Base-by-base conservation (phyloP, 2,888 invertebrate genomes). In the Agriopis aurantiaria region DNA sequence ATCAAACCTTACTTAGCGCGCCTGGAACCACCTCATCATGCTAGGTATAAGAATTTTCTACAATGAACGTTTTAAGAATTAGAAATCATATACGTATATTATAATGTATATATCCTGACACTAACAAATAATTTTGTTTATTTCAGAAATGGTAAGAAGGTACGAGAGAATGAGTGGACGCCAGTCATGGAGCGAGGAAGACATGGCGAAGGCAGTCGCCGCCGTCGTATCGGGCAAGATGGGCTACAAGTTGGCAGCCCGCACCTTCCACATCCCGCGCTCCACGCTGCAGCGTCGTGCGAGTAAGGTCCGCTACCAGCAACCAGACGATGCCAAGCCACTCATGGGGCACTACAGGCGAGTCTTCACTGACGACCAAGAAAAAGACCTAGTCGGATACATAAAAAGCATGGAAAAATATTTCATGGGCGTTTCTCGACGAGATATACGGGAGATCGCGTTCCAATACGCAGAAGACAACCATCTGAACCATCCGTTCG, bases 141-240 rank as follows among this genome's bases (percentile, higher is more conserved):
- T 93, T 91, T 64, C 92, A 93, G 93, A 87, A 86, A 94, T 94
- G 94, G 94, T 94, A 81, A 88, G 94, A 77, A 93, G 92, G 86
- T 94, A 94, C 90, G 94, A 94, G 82, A 92, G 94, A 82, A 91
- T 93, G 89, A 93, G 93, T 78, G 94, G 94, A 71, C 91, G 94
- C 72, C 94, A 93, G 87, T 91, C 93, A 72, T 94, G 94, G 94
- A 94, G 86, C 75, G 94, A 94, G 78, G 92, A 92, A 74, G 94
- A 94, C 69, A 94, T 94, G 94, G 93, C 94, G 60, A 90, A 88
- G 77, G 94, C 94, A 17, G 94, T 94, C n/a, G 92, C 90, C 33
- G 93, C 94, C 64, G 94, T 94, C 33, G 92, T 94, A 9, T 92
- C 93, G 58, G 94, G 94, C 73, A 93, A 94, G 83, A 94, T 94